phyloP scores from a whole-genome alignment of 2,797 vertebrate species.

The Tokudaia muenninki region DNA sequence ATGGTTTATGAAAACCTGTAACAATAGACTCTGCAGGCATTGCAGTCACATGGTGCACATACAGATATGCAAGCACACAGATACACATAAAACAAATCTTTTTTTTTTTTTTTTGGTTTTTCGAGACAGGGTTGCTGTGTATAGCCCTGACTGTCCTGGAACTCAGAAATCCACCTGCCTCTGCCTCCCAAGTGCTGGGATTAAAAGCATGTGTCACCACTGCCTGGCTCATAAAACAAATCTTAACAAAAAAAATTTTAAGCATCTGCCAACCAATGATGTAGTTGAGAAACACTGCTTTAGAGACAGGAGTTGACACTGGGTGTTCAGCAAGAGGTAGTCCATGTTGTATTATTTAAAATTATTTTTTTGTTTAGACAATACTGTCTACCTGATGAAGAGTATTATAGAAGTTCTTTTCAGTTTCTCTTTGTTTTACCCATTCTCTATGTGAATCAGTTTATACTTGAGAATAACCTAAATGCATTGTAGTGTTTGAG shows the following conservation, averaged over 20 bases:
- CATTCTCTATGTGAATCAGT: neutral
- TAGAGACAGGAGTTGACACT: neutral
- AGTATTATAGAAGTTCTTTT: neutral
- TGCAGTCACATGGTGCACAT: neutral
- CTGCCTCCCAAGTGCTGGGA: too few relatives aligned
- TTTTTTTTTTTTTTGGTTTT: too few relatives aligned
- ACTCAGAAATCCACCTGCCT: too few relatives aligned
- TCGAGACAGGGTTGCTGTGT: too few relatives aligned
- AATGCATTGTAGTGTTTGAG: neutral
- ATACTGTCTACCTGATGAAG: neutral
- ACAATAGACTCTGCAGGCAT: neutral
- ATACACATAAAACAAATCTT: neutral
- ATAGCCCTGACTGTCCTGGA: too few relatives aligned
- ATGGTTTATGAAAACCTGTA: neutral
- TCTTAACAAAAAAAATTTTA: neutral
- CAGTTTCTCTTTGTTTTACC: neutral
- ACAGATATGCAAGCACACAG: neutral
- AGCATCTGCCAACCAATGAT: conserved; percentile 3
- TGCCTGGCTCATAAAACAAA: too few relatives aligned
- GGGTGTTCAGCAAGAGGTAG: neutral
- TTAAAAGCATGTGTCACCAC: too few relatives aligned
- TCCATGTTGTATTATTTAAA: neutral
- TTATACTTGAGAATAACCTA: conserved; percentile 18
- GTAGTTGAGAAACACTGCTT: conserved; percentile 14
- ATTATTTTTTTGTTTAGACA: conserved; percentile 48